A percentile compares a stretch with the other conserved stretches of the same genome.
These are phyloP conservation scores for Numenius arquata DNA, from an alignment of 2,113 vertebrate species.

Conservation along the genomic window DNA sequence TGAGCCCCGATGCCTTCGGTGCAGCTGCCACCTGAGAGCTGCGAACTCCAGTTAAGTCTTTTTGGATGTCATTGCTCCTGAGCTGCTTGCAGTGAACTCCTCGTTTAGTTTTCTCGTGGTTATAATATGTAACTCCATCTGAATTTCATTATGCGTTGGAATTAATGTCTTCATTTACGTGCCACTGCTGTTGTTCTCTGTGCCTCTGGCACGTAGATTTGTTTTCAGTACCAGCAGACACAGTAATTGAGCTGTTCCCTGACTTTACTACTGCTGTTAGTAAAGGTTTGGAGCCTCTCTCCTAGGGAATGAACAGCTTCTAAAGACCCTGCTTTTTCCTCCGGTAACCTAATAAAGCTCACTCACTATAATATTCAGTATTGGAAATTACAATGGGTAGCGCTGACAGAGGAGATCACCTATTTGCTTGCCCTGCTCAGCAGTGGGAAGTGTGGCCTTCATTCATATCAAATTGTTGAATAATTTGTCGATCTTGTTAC, in stretches of 20 bases:
- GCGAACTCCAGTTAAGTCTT: neutral
- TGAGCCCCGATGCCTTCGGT: neutral
- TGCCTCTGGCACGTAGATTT: neutral
- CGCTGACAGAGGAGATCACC: accelerated
- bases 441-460: neutral
- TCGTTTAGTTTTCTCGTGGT: neutral
- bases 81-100: neutral
- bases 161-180: neutral
- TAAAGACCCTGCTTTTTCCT: neutral
- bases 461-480: neutral
- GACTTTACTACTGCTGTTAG: neutral
- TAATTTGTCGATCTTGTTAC: neutral
- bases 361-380: neutral
- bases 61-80: neutral
- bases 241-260: neutral
- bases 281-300: neutral
- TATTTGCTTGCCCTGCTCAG: neutral
- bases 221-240: neutral
- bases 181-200: neutral
- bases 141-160: neutral
- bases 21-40: neutral
- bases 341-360: neutral
- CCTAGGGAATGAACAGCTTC: neutral
- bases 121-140: neutral
- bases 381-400: neutral